A percentile compares a stretch with the other conserved stretches of the same genome.
phyloP scores from a whole-genome alignment of 2,113 vertebrate genomes.

The Periophthalmodon schlosseri region DNA sequence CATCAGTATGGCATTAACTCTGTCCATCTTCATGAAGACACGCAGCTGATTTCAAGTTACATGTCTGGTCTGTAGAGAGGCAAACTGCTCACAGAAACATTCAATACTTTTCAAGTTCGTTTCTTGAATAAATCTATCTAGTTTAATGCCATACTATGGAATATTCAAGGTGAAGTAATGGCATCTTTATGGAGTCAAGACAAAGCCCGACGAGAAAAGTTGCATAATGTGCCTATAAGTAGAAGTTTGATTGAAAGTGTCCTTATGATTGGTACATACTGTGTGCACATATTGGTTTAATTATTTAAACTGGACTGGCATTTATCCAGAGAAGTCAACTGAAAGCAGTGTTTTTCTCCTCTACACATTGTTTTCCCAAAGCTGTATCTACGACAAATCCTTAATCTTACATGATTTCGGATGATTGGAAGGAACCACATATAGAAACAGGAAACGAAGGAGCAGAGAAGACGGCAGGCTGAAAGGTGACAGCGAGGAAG shows the following conservation, averaged over 20 bases:
- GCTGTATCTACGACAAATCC: not conserved
- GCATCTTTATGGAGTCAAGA: not conserved
- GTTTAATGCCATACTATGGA: too few relatives aligned
- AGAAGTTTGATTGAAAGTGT: not conserved
- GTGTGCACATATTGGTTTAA: not conserved
- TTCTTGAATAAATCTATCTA: too few relatives aligned
- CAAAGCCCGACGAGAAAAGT: not conserved
- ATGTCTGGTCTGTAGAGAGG: not conserved
- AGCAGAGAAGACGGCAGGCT: not conserved
- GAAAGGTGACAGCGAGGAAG: not conserved
- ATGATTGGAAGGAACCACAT: not conserved
- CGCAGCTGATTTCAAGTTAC: too few relatives aligned
- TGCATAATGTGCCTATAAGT: too few relatives aligned
- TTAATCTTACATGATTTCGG: not conserved
- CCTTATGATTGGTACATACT: not conserved
- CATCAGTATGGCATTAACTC: not conserved
- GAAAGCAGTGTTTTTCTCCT: not conserved
- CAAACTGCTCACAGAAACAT: too few relatives aligned
- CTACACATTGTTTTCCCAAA: not conserved
- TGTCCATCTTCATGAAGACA: not conserved
- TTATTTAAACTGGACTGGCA: not conserved
- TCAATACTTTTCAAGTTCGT: too few relatives aligned
- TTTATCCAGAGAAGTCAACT: not conserved
- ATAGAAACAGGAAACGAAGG: not conserved
- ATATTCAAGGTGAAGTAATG: too few relatives aligned